phyloP scores from a whole-genome alignment of 2,113 vertebrate species.

The Eretmochelys imbricata region DNA sequence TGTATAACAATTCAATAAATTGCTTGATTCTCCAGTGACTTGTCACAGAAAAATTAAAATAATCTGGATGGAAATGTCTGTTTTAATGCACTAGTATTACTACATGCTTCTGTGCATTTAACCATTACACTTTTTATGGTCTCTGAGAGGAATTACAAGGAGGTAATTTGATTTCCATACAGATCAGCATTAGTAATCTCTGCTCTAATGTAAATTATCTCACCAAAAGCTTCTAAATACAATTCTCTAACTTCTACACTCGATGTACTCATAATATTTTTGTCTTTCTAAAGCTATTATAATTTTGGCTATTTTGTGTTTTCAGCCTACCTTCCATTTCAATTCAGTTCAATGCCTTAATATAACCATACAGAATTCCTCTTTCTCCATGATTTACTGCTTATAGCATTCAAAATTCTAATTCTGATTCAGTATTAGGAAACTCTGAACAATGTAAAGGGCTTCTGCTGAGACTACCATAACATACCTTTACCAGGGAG shows the following conservation, averaged over 20 bases:
- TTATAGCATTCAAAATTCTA: neutral
- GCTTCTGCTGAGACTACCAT: neutral
- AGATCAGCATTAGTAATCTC: neutral
- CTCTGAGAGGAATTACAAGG: neutral
- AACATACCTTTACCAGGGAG: neutral
- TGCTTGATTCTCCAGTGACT: neutral
- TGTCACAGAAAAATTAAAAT: neutral
- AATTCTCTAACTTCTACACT: neutral
- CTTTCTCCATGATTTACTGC: neutral
- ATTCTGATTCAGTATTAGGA: neutral
- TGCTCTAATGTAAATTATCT: neutral
- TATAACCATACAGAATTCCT: neutral
- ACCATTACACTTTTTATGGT: neutral
- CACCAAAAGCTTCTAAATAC: neutral
- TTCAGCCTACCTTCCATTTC: neutral
- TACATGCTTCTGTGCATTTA: neutral
- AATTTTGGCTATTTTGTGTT: neutral
- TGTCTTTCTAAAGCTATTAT: neutral
- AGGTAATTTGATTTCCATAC: neutral
- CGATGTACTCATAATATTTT: neutral
- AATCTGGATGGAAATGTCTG: neutral
- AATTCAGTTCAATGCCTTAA: neutral
- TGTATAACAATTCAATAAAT: neutral
- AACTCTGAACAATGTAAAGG: neutral
- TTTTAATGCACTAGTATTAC: neutral